Percentiles rank a stretch among this genome's conserved stretches.
Evolutionary conservation across 1,140 invertebrate species (phyloP).

Genomic region (Popillia japonica): DNA sequence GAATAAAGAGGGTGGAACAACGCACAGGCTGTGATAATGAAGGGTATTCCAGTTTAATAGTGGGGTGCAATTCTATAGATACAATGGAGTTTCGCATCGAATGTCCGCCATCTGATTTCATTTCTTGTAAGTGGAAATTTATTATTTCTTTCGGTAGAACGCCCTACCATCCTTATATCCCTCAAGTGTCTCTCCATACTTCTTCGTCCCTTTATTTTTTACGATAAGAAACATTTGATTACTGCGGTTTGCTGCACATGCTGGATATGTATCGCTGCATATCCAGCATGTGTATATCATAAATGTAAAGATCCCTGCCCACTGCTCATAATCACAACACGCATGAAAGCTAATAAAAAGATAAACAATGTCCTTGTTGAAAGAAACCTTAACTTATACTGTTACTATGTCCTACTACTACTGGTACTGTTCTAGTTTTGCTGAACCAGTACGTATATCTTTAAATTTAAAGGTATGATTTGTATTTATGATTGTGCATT

Average conservation of each 20-base stretch:
- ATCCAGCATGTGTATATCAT: neutral
- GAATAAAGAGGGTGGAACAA: conserved; percentile 57
- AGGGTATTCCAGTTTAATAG: conserved; percentile 68
- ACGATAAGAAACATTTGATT: neutral
- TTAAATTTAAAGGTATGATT: too few relatives aligned
- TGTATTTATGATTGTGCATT: too few relatives aligned
- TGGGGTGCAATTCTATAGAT: conserved; percentile 74
- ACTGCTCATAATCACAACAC: neutral
- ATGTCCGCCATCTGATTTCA: conserved; percentile 68
- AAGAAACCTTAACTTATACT: too few relatives aligned
- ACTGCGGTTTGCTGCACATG: too few relatives aligned
- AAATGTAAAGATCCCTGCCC: neutral
- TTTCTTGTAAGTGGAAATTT: conserved; percentile 56
- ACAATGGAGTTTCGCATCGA: conserved; percentile 76
- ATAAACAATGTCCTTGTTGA: too few relatives aligned
- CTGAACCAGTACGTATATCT: too few relatives aligned
- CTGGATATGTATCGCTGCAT: too few relatives aligned
- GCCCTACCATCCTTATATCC: neutral
- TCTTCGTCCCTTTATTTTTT: conserved; percentile 21
- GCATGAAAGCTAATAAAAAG: too few relatives aligned
- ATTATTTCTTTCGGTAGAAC: conserved; percentile 25
- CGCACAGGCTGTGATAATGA: conserved; percentile 60
- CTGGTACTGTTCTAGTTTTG: too few relatives aligned
- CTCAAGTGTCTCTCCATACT: conserved; percentile 36
- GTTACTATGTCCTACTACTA: too few relatives aligned